phyloP scores from a whole-genome alignment of 2,113 vertebrate species.

The Rutilus rutilus region DNA sequence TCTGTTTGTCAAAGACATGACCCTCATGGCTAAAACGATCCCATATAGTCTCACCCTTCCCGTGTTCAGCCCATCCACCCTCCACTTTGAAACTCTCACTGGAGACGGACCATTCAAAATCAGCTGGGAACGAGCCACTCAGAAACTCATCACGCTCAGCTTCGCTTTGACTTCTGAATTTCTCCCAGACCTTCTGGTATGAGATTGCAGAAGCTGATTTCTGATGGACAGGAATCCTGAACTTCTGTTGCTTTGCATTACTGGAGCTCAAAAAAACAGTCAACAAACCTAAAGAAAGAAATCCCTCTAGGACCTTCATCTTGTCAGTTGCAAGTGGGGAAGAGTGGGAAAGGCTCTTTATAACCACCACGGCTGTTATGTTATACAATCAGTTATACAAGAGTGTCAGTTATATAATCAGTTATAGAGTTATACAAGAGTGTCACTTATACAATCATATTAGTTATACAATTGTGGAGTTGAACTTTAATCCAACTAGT shows the following conservation, averaged over 20 bases:
- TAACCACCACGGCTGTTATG: constrained; percentile 5
- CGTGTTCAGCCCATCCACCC: constrained; percentile 87
- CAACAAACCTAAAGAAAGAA: constrained; percentile 63
- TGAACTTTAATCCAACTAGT: background rate
- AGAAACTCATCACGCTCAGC: constrained; percentile 81
- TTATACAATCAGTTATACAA: background rate
- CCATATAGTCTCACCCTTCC: constrained; percentile 90
- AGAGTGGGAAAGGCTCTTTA: constrained; percentile 40
- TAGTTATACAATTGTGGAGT: background rate
- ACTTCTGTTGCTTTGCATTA: constrained; percentile 58
- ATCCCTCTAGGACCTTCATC: constrained; percentile 72
- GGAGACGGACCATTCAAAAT: constrained; percentile 88
- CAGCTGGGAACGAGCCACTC: constrained; percentile 76
- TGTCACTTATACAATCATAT: background rate
- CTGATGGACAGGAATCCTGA: constrained; percentile 67
- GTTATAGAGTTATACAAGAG: background rate
- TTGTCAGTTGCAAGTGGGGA: constrained; percentile 51
- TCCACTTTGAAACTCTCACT: constrained; percentile 88
- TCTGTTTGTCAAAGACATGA: constrained; percentile 69
- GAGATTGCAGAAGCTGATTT: constrained; percentile 61
- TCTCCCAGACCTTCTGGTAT: constrained; percentile 81
- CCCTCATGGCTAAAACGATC: constrained; percentile 78
- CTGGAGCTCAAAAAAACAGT: constrained; percentile 52
- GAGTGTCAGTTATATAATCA: background rate
- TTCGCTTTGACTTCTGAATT: constrained; percentile 73